These are phyloP conservation scores for Oryzias dopingdopingensis DNA, from an alignment of 2,797 vertebrate genomes.

Conservation along the genomic window DNA sequence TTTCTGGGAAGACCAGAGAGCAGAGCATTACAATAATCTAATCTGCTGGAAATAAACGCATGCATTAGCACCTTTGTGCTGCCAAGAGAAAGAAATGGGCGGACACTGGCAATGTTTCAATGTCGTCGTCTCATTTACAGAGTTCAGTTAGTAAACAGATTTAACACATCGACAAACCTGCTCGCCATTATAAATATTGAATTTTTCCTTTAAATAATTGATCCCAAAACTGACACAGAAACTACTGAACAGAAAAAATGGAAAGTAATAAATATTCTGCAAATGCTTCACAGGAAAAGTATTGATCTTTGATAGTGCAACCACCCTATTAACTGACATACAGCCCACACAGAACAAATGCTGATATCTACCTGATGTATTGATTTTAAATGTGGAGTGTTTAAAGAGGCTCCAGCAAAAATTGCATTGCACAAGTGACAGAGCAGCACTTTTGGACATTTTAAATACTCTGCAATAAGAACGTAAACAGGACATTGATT, in stretches of 20 bases:
- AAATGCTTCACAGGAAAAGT: no score
- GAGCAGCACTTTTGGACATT: conserved; percentile 46
- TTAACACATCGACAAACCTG: no score
- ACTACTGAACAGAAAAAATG: neutral
- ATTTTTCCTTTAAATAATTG: neutral
- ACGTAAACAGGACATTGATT: conserved; percentile 56
- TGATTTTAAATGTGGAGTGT: conserved; percentile 14
- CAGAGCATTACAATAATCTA: no score
- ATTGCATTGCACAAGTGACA: conserved; percentile 19
- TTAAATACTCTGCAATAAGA: conserved; percentile 41
- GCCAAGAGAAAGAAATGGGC: no score
- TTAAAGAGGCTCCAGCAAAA: conserved; percentile 1
- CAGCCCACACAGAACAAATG: conserved; percentile 9
- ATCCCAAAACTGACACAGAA: neutral
- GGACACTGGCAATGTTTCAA: no score
- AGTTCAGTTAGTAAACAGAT: no score
- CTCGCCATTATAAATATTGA: neutral
- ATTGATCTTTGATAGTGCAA: neutral
- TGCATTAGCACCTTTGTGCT: no score
- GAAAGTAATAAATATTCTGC: no score
- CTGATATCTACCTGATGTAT: conserved; percentile 11
- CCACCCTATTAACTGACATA: neutral
- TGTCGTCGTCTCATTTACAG: no score
- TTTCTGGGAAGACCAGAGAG: no score
- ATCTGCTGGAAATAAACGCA: no score